Percentiles rank a stretch among this genome's conserved stretches.
phyloP scores from a whole-genome alignment of 2,888 invertebrate species.

The Sturmia bella region DNA sequence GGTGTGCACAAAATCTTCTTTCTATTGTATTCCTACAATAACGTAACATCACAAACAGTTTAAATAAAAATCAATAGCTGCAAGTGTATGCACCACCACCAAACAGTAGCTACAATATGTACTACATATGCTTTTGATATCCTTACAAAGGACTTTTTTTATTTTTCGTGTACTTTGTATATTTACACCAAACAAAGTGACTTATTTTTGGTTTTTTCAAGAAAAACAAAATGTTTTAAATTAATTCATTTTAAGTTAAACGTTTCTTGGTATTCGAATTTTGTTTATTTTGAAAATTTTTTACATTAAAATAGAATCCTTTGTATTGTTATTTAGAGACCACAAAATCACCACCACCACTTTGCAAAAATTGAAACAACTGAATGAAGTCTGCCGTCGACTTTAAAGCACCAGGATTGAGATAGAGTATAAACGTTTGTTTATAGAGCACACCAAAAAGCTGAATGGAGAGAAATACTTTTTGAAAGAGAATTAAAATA shows the following conservation, averaged over 20 bases:
- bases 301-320: neutral
- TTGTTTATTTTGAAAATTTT: neutral
- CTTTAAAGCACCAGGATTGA: constrained; percentile 10
- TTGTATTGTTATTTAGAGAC: neutral
- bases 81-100: constrained; percentile 28
- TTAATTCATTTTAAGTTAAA: neutral
- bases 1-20: neutral
- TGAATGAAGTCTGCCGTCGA: constrained; percentile 12
- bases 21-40: neutral
- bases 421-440: neutral
- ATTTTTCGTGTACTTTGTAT: constrained; percentile 25
- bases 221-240: too few species aligned
- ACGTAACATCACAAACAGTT: neutral
- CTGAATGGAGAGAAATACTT: neutral
- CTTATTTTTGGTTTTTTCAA: neutral
- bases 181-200: neutral
- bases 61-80: constrained; percentile 58
- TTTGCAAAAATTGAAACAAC: constrained; percentile 11
- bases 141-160: constrained; percentile 23
- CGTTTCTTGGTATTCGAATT: neutral
- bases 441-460: neutral
- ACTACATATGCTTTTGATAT: constrained; percentile 38
- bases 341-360: constrained; percentile 8
- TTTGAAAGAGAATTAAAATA: neutral
- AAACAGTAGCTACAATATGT: neutral